Conservation (phyloP, 2,113 vertebrate species). For the Carettochelys insculpta region DNA sequence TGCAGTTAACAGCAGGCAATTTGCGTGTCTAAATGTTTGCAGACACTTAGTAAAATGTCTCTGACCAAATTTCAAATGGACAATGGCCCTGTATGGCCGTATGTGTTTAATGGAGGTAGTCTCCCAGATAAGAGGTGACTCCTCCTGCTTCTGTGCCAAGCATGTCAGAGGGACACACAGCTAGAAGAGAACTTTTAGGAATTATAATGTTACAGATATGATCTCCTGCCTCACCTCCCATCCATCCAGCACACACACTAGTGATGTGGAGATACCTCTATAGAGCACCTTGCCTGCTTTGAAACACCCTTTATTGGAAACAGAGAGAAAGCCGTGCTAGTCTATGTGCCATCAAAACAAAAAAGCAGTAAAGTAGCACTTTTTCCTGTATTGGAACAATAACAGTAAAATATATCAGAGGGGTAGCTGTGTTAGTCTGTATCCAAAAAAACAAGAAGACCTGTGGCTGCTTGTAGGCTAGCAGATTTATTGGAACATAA, state of each 20-base stretch:
- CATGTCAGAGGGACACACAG: background rate
- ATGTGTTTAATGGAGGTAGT: conserved; percentile 28
- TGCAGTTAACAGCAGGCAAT: conserved; percentile 70
- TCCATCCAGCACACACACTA: rapidly evolving
- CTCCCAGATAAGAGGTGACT: background rate
- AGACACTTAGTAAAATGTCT: conserved; percentile 72
- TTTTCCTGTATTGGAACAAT: no score
- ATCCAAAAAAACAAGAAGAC: no score
- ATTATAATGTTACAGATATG: background rate
- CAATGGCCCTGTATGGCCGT: conserved; percentile 22
- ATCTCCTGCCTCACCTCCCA: background rate
- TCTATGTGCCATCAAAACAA: no score
- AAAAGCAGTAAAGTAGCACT: no score
- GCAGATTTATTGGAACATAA: no score
- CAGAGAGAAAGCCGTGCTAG: no score
- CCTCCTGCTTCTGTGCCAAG: conserved; percentile 29
- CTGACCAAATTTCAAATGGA: conserved; percentile 73
- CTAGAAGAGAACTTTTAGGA: background rate
- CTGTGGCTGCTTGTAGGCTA: no score
- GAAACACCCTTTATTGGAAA: background rate
- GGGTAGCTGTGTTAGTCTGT: no score
- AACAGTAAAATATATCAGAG: no score
- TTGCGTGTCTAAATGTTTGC: conserved; percentile 76
- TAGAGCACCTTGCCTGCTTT: background rate
- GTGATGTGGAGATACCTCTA: rapidly evolving